These are phyloP conservation scores for Leucoptera coffeella DNA, from an alignment of 2,888 invertebrate genomes.

Conservation along the genomic window DNA sequence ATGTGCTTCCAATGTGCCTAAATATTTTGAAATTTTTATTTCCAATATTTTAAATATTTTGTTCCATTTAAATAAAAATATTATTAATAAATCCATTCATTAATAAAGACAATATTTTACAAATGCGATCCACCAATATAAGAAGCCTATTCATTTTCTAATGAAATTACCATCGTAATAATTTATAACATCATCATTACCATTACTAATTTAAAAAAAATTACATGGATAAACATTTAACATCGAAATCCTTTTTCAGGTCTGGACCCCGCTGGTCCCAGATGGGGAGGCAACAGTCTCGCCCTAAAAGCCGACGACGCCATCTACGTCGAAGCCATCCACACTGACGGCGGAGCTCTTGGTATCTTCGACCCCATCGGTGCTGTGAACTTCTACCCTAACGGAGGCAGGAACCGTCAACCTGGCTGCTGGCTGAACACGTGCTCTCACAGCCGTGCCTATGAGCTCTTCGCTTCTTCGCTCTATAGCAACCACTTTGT, in stretches of 20 bases:
- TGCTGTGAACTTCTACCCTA: conserved; percentile 31
- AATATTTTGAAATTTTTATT: too few relatives aligned
- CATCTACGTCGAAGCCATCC: conserved; percentile 26
- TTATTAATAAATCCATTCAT: background rate
- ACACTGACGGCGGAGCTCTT: conserved; percentile 24
- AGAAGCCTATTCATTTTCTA: background rate
- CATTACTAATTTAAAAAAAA: background rate
- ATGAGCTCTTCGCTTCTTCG: conserved; percentile 20
- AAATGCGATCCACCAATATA: background rate
- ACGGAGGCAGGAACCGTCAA: conserved; percentile 26
- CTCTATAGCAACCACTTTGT: conserved; percentile 18
- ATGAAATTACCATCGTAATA: background rate
- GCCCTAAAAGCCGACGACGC: conserved; percentile 18
- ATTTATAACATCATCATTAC: background rate
- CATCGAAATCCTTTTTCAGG: conserved; percentile 11
- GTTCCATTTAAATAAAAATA: too few relatives aligned
- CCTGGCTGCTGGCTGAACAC: conserved; percentile 23
- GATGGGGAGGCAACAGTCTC: conserved; percentile 17
- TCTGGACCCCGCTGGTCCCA: conserved; percentile 29
- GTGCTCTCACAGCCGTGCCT: conserved; percentile 26
- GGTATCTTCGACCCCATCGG: conserved; percentile 23
- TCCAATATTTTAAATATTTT: too few relatives aligned
- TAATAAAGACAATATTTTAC: background rate
- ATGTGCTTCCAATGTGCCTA: too few relatives aligned
- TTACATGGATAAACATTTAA: background rate